Percentiles rank a stretch among this genome's conserved stretches.
Evolutionary conservation across 37 sponge, comb jelly and placozoan genomes (phyloP).

Genomic region (Aplysina aerophoba): DNA sequence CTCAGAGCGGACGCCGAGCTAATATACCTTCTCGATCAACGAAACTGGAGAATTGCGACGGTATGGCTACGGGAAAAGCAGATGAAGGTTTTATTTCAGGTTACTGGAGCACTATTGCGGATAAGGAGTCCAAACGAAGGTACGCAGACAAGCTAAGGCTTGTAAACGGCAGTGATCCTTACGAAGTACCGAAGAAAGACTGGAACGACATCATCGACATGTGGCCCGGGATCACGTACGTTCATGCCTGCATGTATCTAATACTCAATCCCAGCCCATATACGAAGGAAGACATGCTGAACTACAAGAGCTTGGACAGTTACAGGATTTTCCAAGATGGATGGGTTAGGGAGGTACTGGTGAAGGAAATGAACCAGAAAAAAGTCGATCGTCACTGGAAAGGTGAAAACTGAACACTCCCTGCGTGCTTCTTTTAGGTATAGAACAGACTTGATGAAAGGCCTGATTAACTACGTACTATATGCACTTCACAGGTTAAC

Average conservation of each 20-base stretch:
- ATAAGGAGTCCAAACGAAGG: constrained; percentile 30
- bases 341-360: constrained; percentile 62
- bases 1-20: too few relatives aligned
- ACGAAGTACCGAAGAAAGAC: constrained; percentile 35
- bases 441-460: neutral
- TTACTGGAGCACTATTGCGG: too few relatives aligned
- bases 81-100: too few relatives aligned
- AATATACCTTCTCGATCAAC: too few relatives aligned
- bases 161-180: constrained; percentile 52
- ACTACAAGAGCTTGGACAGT: constrained; percentile 60
- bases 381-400: constrained; percentile 58
- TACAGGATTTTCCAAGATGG: constrained; percentile 58
- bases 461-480: neutral
- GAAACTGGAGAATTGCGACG: too few relatives aligned
- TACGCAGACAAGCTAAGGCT: constrained; percentile 42
- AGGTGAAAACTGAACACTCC: too few relatives aligned
- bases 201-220: constrained; percentile 54
- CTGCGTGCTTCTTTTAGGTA: too few relatives aligned
- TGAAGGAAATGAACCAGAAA: constrained; percentile 35
- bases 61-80: too few relatives aligned
- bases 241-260: constrained; percentile 46
- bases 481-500: constrained; percentile 17
- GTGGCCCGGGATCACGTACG: constrained; percentile 53
- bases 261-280: constrained; percentile 62
- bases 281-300: too few relatives aligned